phyloP scores from a whole-genome alignment of 2,888 invertebrate genomes.

The Eupithecia abbreviata region DNA sequence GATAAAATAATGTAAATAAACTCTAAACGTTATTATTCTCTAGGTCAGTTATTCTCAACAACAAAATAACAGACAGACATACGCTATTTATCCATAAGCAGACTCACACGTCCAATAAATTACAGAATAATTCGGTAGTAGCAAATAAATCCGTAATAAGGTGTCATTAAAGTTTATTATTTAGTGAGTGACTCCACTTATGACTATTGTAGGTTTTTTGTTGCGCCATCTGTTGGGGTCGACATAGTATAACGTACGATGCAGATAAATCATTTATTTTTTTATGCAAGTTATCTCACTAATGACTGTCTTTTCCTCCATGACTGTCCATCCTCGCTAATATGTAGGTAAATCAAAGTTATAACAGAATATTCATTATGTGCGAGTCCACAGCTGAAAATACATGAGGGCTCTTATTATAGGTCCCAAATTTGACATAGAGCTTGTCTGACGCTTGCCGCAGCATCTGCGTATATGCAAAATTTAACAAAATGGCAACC shows the following conservation, averaged over 20 bases:
- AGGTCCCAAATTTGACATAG: too few species aligned
- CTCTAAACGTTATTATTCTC: too few species aligned
- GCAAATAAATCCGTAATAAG: conserved; percentile 82
- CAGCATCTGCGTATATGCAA: too few species aligned
- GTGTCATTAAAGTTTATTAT: conserved; percentile 78
- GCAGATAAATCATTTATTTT: conserved; percentile 46
- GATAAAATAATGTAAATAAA: neutral
- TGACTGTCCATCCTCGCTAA: neutral
- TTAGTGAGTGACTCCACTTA: conserved; percentile 78
- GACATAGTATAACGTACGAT: conserved; percentile 48
- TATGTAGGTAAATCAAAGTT: too few species aligned
- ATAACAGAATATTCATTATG: too few species aligned
- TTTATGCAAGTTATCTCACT: neutral
- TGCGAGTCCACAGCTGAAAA: too few species aligned
- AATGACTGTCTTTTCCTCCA: neutral
- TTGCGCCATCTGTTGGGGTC: conserved; percentile 54
- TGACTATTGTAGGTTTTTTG: conserved; percentile 72
- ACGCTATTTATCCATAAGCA: neutral
- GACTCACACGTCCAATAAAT: conserved; percentile 69
- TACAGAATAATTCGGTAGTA: conserved; percentile 75
- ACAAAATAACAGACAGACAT: conserved; percentile 5
- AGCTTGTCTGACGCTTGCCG: too few species aligned
- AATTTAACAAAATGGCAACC: too few species aligned
- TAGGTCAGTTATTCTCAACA: neutral
- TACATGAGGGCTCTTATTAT: too few species aligned